Percentiles rank a stretch among this genome's conserved stretches.
phyloP scores from a whole-genome alignment of 2,113 vertebrate genomes.

The Paralichthys olivaceus region DNA sequence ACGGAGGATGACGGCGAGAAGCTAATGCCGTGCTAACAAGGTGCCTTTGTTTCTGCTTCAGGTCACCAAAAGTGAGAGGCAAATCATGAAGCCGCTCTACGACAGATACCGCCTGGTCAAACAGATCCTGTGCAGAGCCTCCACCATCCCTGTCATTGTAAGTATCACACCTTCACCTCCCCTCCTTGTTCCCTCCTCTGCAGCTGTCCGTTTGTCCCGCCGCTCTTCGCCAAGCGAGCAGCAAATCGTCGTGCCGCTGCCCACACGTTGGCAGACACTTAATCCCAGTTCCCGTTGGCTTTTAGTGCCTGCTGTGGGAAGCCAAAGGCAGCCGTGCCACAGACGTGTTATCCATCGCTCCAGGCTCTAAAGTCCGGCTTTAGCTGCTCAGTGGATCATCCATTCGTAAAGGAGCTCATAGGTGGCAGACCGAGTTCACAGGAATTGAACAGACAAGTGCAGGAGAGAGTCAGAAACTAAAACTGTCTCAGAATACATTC shows the following conservation, averaged over 20 bases:
- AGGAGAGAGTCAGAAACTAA: not conserved
- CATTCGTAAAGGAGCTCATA: conserved; percentile 34
- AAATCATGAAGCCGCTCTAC: conserved; percentile 96
- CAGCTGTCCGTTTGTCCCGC: not conserved
- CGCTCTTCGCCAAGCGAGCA: not conserved
- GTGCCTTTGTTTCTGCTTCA: conserved; percentile 51
- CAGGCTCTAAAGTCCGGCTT: conserved; percentile 42
- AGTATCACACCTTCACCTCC: conserved; percentile 75
- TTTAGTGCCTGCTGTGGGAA: conserved; percentile 15
- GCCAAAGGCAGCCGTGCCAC: conserved; percentile 18
- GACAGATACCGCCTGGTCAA: conserved; percentile 97
- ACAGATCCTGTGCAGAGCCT: conserved; percentile 94
- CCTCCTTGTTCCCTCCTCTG: not conserved
- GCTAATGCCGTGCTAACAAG: conserved; percentile 11
- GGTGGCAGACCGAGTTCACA: conserved; percentile 40
- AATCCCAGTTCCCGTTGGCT: conserved; percentile 44
- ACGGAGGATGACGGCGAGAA: not conserved
- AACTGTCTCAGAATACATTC: not conserved
- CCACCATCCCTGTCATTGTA: conserved; percentile 93
- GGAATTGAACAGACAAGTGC: conserved; percentile 1
- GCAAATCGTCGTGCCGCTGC: not conserved
- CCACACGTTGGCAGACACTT: conserved; percentile 2
- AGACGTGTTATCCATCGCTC: conserved; percentile 21
- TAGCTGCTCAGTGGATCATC: conserved; percentile 37
- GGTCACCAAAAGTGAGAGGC: conserved; percentile 93